A percentile compares a stretch with the other conserved stretches of the same genome.
Evolutionary conservation across 2,113 vertebrate species (phyloP).

Genomic region (Phalacrocorax pelagicus): DNA sequence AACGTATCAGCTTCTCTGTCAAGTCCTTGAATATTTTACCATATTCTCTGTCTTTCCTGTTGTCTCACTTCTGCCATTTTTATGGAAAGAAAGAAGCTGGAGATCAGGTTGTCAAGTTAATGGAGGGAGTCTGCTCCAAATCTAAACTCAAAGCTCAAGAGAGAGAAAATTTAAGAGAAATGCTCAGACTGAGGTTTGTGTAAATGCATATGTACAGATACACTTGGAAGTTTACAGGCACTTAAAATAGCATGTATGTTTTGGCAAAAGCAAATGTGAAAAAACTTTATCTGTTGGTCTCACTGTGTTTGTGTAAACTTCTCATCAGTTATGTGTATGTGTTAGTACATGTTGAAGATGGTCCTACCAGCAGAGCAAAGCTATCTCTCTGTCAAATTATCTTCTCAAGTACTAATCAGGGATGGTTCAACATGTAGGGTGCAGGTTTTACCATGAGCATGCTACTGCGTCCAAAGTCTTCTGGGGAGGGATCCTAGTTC

Average conservation of each 20-base stretch:
- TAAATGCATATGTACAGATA: rapidly evolving
- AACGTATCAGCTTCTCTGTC: neutral
- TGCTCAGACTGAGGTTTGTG: neutral
- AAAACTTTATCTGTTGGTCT: rapidly evolving
- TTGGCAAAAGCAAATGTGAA: neutral
- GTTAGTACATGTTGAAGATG: rapidly evolving
- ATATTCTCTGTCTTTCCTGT: neutral
- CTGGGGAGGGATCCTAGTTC: neutral
- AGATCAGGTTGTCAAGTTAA: neutral
- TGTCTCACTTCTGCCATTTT: neutral
- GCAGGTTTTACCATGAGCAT: neutral
- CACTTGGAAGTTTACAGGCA: neutral
- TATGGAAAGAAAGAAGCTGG: neutral
- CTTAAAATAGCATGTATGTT: neutral
- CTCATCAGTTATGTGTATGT: neutral
- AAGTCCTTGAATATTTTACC: neutral
- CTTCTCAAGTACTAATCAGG: neutral
- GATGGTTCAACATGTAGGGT: neutral
- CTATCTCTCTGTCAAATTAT: neutral
- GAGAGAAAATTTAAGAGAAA: neutral
- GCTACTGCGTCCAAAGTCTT: neutral
- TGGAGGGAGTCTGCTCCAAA: neutral
- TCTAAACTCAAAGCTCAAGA: neutral
- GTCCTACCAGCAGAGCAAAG: neutral
- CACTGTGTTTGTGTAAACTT: neutral